A percentile compares a stretch with the other conserved stretches of the same genome.
Evolutionary conservation across 2,888 invertebrate genomes (phyloP).

Genomic region (Tetragonula carbonaria): DNA sequence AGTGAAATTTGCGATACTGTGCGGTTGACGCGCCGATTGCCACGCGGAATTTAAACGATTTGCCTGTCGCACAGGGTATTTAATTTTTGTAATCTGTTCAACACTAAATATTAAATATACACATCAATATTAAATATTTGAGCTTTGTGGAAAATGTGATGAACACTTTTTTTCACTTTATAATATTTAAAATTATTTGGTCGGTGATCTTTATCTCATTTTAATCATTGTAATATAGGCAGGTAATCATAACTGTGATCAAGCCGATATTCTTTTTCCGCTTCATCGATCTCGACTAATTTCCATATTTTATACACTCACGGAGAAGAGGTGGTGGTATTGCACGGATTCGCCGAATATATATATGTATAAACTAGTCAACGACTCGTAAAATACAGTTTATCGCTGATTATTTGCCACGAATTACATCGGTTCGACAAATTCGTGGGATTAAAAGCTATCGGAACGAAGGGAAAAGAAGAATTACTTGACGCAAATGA

Average conservation of each 20-base stretch:
- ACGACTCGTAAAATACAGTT: conserved; percentile 1
- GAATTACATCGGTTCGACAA: conserved; percentile 26
- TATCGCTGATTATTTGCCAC: neutral
- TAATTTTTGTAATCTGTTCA: too few relatives aligned
- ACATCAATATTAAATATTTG: too few relatives aligned
- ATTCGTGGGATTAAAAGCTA: conserved; percentile 22
- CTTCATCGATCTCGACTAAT: neutral
- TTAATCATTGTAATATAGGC: too few relatives aligned
- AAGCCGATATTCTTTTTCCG: too few relatives aligned
- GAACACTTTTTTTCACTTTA: too few relatives aligned
- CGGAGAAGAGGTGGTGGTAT: neutral
- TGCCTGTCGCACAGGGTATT: too few relatives aligned
- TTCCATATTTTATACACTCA: neutral
- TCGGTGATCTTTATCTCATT: too few relatives aligned
- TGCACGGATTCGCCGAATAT: neutral
- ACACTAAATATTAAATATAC: too few relatives aligned
- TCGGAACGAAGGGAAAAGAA: neutral
- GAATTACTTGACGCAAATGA: conserved; percentile 36
- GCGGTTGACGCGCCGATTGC: too few relatives aligned
- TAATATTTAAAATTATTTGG: too few relatives aligned
- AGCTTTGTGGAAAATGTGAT: too few relatives aligned
- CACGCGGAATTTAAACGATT: too few relatives aligned
- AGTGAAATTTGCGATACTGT: neutral
- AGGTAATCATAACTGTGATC: neutral
- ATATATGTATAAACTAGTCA: neutral